Evolutionary conservation across 2,113 vertebrate species (phyloP), one percentile per base, ranked within the genome.

Genomic region (Callocephalon fimbriatum): DNA sequence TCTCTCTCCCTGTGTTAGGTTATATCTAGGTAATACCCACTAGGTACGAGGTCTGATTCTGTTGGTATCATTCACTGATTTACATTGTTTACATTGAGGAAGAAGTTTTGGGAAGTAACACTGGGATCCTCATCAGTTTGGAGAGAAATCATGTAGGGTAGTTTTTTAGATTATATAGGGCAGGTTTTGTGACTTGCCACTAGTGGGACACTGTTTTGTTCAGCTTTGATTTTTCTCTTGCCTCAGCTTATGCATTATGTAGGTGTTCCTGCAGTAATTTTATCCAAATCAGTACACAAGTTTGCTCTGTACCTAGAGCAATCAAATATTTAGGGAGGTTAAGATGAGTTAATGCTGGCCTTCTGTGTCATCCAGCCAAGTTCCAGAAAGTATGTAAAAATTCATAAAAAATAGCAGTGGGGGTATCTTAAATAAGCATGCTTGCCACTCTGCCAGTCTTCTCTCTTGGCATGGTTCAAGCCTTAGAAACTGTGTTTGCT

Each of bases 381-480:
- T 96, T 92, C 45, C 72, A 95, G 94, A 66, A 88, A 97, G 73
- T 87, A 86, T 82, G 61, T 75, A 94, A 88, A 88, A 95, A 96
- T 73, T 94, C 26, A 56, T 85, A 93, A 92, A 86, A 96, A 90
- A 83, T 73, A 88, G 67, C 77, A 72, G 58, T 95, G 84, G 76
- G 83, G 66, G 90, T 89, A 50, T 88, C 85, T 89, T 92, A 87
- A 94, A 61, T 68, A 84, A 93, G 59, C 67, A 73, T 90, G 83
- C 88, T 90, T 94, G 91, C 90, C 0, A 0, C 50, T 84, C n/a
- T 90, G 95, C 87, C 94, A 95, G 66, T 66, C 77, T 92, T 87
- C 66, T 66, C 51, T 78, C 50, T 97, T 96, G 86, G 76, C 85
- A 78, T 48, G 48, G 35, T 72, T 88, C 32, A 51, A 37, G 80